These are phyloP conservation scores for Zoanthus gigantus DNA, from an alignment of 92 coral and sea anemone genomes.

Conservation along the genomic window DNA sequence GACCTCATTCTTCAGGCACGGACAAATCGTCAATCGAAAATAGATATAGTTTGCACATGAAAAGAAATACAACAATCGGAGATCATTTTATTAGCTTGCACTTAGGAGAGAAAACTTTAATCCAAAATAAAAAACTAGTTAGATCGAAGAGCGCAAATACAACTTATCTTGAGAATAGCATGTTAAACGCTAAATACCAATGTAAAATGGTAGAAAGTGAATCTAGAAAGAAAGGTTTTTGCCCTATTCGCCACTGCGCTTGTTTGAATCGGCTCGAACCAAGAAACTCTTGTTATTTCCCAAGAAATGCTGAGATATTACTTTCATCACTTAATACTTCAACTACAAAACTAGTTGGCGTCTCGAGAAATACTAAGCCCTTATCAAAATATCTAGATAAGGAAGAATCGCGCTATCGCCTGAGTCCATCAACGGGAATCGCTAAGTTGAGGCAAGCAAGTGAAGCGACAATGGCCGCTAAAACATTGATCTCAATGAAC, in stretches of 20 bases:
- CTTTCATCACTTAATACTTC: not conserved
- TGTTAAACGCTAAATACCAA: not conserved
- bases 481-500: slow-evolving; percentile 23
- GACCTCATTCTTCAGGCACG: slow-evolving; percentile 10
- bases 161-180: not conserved
- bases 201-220: not conserved
- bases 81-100: not conserved
- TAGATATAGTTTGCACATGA: not conserved
- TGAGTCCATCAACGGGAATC: slow-evolving; percentile 58
- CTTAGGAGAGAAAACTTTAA: not conserved
- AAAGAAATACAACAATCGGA: not conserved
- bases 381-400: not conserved
- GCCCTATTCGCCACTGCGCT: not conserved
- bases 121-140: not conserved
- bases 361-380: not conserved
- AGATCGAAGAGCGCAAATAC: slow-evolving; percentile 22
- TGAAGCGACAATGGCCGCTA: slow-evolving; percentile 38
- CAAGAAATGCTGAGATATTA: not conserved
- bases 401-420: slow-evolving; percentile 9
- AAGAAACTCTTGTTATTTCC: not conserved
- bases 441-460: slow-evolving; percentile 46
- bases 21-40: not conserved
- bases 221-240: not conserved
- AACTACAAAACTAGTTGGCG: not conserved
- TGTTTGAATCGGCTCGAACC: not conserved